phyloP scores from a whole-genome alignment of 2,888 invertebrate genomes.

The Drosophila formosana region DNA sequence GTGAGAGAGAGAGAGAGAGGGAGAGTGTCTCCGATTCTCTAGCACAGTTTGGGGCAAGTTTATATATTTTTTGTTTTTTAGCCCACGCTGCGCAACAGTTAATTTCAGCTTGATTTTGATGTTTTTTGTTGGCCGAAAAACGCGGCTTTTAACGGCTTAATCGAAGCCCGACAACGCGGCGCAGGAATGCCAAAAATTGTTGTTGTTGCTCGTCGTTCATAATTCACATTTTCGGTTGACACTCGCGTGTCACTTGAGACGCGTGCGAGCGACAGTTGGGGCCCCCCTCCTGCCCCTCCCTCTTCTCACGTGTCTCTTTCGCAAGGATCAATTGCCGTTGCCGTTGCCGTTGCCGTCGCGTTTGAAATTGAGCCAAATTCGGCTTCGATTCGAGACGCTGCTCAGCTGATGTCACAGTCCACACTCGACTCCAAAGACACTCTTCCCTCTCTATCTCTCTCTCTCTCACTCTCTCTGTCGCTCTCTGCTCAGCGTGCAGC shows the following conservation, averaged over 20 bases:
- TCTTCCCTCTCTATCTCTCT: neutral
- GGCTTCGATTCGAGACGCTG: slow-evolving; percentile 54
- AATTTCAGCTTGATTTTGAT: slow-evolving; percentile 34
- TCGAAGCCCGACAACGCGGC: slow-evolving; percentile 36
- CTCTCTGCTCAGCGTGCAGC: slow-evolving; percentile 18
- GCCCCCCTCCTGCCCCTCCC: neutral
- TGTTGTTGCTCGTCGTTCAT: slow-evolving; percentile 28
- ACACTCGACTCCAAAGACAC: neutral
- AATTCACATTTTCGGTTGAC: slow-evolving; percentile 51
- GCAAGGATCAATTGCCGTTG: slow-evolving; percentile 25
- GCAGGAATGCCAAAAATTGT: slow-evolving; percentile 28
- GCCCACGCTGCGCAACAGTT: slow-evolving; percentile 59
- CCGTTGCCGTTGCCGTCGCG: slow-evolving; percentile 43
- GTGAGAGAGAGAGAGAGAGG: neutral
- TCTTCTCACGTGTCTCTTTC: neutral
- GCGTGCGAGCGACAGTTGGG: slow-evolving; percentile 83
- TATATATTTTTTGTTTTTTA: slow-evolving; percentile 24
- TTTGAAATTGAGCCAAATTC: slow-evolving; percentile 74
- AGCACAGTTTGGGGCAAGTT: slow-evolving; percentile 52
- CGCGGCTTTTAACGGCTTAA: slow-evolving; percentile 60
- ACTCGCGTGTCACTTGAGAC: slow-evolving; percentile 84
- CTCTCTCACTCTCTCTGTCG: neutral
- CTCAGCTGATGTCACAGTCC: slow-evolving; percentile 31
- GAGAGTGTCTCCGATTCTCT: slow-evolving; percentile 35
- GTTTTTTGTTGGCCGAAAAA: slow-evolving; percentile 29